Evolutionary conservation across 53 echinoderm and acorn worm genomes (phyloP), one percentile per base, ranked within the genome.

Genomic region (Henricia sp.): DNA sequence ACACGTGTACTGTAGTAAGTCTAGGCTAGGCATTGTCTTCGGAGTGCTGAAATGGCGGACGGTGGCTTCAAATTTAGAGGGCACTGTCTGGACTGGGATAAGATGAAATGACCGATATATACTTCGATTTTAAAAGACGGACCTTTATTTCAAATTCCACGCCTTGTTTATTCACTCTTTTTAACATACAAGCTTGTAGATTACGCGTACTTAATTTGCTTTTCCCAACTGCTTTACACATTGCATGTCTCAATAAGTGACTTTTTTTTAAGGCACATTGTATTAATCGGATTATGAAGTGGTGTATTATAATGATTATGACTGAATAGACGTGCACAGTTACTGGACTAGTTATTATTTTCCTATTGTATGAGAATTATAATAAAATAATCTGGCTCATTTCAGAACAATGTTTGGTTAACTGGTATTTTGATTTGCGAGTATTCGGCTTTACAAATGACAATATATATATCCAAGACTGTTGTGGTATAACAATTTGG

Each of bases 311-410:
- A 63, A 78, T 78, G 30, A 52, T 52, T 33, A 72, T 34, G 52
- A 34, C 52, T 16, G 70, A 43, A 60, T 62, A 64, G 76, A 40
- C 58, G 42, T 80, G 80, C 80, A 80, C 80, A 80, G 80, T 80
- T 80, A 80, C 44, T 63, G 73, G 62, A 85, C 60, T 85, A 85
- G 73, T 68, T 85, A 73, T 85, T 85, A 85, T 85, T 85, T 85
- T 85, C 85, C 64, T 85, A 85, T 85, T 72, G 85, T 85, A 85
- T 71, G 58, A 70, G 59, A 73, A 73, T 73, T 85, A 72, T 48
- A 73, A 72, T 72, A 44, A 85, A 85, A 72, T 52, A 72, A 74
- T 62, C 72, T 72, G 85, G 85, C 73, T 85, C 27, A 65, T 51
- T 72, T 85, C 85, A 85, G 63, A 72, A 72, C n/a, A n/a, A n/a